A percentile compares a stretch with the other conserved stretches of the same genome.
Evolutionary conservation across 2,797 vertebrate genomes (phyloP).

Genomic region (Anniella stebbinsi): DNA sequence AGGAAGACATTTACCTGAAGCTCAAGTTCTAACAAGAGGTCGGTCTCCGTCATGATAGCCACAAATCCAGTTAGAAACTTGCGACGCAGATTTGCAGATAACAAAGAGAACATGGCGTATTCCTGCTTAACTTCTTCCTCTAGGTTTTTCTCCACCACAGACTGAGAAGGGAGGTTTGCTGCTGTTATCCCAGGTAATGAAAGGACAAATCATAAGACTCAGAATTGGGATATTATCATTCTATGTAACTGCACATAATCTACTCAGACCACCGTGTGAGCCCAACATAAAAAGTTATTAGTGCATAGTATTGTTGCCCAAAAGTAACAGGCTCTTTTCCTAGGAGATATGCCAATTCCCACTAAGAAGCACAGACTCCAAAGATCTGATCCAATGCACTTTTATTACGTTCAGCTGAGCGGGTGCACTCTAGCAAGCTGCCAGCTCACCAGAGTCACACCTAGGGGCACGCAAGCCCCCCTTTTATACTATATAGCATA

Average conservation of each 20-base stretch:
- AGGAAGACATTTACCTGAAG: constrained; percentile 45
- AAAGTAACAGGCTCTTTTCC: too few species aligned
- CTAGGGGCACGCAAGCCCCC: too few species aligned
- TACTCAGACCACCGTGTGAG: not conserved
- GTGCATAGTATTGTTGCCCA: too few species aligned
- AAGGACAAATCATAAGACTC: not conserved
- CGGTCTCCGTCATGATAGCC: constrained; percentile 47
- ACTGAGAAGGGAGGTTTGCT: not conserved
- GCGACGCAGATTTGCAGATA: fast-evolving
- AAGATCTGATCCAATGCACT: too few species aligned
- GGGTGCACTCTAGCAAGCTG: too few species aligned
- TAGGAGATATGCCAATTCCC: too few species aligned
- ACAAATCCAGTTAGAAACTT: constrained; percentile 38
- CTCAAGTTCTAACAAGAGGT: constrained; percentile 47
- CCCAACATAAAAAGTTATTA: not conserved
- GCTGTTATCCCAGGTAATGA: too few species aligned
- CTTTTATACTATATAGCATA: too few species aligned
- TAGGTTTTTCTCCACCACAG: fast-evolving
- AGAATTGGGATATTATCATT: not conserved
- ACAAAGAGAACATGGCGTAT: fast-evolving
- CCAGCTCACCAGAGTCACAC: too few species aligned
- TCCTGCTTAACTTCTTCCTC: fast-evolving
- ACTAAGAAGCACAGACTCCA: too few species aligned
- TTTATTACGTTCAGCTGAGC: too few species aligned
- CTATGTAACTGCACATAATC: not conserved